Percentiles rank a stretch among this genome's conserved stretches.
phyloP scores from a whole-genome alignment of 2,888 invertebrate genomes.

The Aleiodes testaceus region DNA sequence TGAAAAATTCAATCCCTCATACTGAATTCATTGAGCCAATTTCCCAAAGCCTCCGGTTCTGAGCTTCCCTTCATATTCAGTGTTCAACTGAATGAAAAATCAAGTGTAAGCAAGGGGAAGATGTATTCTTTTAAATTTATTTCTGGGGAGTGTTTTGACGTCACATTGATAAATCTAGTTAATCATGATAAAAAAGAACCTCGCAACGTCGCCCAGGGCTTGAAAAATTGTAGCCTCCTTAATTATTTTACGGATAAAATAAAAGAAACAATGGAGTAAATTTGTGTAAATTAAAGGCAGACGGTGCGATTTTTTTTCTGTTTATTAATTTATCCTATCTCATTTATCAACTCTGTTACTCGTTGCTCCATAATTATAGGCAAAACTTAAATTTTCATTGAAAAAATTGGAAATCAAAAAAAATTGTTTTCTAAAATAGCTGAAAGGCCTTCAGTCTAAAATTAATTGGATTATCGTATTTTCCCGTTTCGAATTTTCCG shows the following conservation, averaged over 20 bases:
- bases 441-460: too few relatives aligned
- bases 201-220: background rate
- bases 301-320: conserved; percentile 11
- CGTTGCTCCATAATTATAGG: too few relatives aligned
- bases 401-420: too few relatives aligned
- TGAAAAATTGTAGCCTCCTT: too few relatives aligned
- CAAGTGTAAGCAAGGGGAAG: conserved; percentile 5
- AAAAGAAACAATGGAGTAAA: conserved; percentile 1
- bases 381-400: too few relatives aligned
- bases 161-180: background rate
- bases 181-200: background rate
- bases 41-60: background rate
- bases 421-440: too few relatives aligned
- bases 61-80: background rate
- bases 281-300: background rate
- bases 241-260: background rate
- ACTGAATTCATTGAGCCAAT: background rate
- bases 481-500: background rate
- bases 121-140: background rate
- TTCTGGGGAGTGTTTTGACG: conserved; percentile 7
- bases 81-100: background rate
- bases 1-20: too few relatives aligned
- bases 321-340: background rate
- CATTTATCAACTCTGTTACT: background rate
- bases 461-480: too few relatives aligned